A percentile compares a stretch with the other conserved stretches of the same genome.
Conservation (phyloP, 2,113 vertebrate genomes). For the Pachyramphus minor region DNA sequence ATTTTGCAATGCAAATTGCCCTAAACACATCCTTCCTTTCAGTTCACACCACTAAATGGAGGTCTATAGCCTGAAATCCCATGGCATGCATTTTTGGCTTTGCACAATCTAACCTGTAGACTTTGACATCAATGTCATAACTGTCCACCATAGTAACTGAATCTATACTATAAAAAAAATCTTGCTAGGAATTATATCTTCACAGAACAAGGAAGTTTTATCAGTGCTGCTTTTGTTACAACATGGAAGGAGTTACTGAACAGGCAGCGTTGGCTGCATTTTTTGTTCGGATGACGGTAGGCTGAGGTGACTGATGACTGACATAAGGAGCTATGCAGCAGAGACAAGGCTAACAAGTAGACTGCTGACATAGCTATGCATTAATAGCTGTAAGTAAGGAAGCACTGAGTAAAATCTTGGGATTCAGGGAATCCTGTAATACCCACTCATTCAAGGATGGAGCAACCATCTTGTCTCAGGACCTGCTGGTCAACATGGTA, state of each 20-base stretch:
- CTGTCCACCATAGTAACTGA: not conserved
- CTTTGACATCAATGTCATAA: not conserved
- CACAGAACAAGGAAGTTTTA: not conserved
- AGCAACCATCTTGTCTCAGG: not conserved
- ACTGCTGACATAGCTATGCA: not conserved
- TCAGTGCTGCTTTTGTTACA: not conserved
- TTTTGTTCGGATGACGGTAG: not conserved
- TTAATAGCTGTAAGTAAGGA: not conserved
- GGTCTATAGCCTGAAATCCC: not conserved
- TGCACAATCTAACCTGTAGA: not conserved
- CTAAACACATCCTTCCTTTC: not conserved
- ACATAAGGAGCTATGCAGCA: not conserved
- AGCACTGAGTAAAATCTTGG: not conserved
- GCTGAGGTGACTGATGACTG: too few relatives aligned
- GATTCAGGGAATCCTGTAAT: not conserved
- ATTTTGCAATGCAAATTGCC: conserved; percentile 12
- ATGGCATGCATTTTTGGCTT: not conserved
- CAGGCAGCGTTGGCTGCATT: not conserved
- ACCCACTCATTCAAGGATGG: not conserved
- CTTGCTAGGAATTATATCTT: not conserved
- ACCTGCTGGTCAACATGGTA: not conserved
- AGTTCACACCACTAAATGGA: not conserved
- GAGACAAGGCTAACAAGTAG: not conserved
- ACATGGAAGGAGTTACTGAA: not conserved
- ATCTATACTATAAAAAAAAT: not conserved